Conservation (phyloP, 2,797 vertebrate genomes). For the Mastacembelus armatus region DNA sequence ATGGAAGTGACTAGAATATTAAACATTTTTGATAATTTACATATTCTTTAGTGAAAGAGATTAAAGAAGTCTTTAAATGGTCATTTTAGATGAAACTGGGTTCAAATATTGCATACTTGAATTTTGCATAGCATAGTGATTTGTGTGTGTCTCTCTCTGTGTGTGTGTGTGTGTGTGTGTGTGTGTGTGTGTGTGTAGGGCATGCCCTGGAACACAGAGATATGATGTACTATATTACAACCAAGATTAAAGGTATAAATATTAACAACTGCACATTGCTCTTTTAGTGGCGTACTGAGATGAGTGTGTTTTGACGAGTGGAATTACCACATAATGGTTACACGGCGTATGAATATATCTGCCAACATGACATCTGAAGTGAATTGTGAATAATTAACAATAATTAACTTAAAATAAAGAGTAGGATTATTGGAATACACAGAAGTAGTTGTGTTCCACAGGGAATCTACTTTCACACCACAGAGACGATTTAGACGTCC, state of each 20-base stretch:
- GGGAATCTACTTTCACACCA: slow-evolving; percentile 30
- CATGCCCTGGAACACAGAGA: slow-evolving; percentile 43
- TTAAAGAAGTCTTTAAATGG: slow-evolving; percentile 40
- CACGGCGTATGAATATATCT: slow-evolving; percentile 34
- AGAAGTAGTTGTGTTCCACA: slow-evolving; percentile 37
- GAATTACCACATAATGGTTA: slow-evolving; percentile 46
- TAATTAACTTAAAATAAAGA: slow-evolving; percentile 58
- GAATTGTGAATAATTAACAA: slow-evolving; percentile 68
- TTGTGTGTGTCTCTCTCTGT: background rate
- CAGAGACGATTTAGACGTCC: slow-evolving; percentile 48
- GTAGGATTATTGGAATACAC: slow-evolving; percentile 24
- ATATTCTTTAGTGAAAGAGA: slow-evolving; percentile 28
- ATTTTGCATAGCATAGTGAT: slow-evolving; percentile 11
- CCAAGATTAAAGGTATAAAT: slow-evolving; percentile 69
- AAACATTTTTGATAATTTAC: slow-evolving; percentile 56
- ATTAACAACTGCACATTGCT: slow-evolving; percentile 65
- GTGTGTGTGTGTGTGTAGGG: slow-evolving; percentile 10
- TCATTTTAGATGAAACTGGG: slow-evolving; percentile 34
- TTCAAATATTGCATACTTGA: slow-evolving; percentile 30
- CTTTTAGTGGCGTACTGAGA: slow-evolving; percentile 48
- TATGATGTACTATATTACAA: slow-evolving; percentile 55
- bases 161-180: background rate
- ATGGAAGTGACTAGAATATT: slow-evolving; percentile 64
- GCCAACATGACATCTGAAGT: slow-evolving; percentile 38
- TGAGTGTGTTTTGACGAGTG: slow-evolving; percentile 62